These are phyloP conservation scores for Scaptomyza caliginosa DNA, from an alignment of 2,888 invertebrate genomes.

Conservation along the genomic window DNA sequence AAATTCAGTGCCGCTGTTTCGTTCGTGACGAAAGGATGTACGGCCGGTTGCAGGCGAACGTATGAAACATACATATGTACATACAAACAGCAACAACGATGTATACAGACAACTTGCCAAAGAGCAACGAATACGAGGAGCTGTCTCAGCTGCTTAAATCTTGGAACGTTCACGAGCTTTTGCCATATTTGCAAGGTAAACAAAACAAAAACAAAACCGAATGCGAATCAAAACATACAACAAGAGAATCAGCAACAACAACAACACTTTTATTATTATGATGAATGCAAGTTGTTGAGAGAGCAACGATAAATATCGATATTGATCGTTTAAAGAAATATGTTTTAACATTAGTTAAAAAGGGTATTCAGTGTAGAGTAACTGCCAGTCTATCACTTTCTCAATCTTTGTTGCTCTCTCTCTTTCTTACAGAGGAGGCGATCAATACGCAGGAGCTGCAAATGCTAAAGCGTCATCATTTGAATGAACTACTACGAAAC, in stretches of 20 bases:
- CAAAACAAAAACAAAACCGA: constrained; percentile 7
- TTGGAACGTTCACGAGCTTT: constrained; percentile 68
- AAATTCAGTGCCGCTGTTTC: constrained; percentile 72
- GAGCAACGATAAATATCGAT: no score
- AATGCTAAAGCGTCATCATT: constrained; percentile 73
- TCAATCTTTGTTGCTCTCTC: not conserved
- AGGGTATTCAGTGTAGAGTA: no score
- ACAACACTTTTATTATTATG: constrained; percentile 4
- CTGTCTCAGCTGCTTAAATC: constrained; percentile 56
- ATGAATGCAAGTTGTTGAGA: not conserved
- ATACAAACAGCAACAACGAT: not conserved
- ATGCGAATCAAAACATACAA: not conserved
- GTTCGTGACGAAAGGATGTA: constrained; percentile 79
- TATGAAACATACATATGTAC: constrained; percentile 37
- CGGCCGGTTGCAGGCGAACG: constrained; percentile 55
- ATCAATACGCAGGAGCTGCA: constrained; percentile 74
- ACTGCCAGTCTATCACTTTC: not conserved
- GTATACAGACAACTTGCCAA: constrained; percentile 33
- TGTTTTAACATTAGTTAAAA: no score
- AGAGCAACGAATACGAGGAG: constrained; percentile 50
- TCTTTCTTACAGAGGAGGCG: constrained; percentile 64
- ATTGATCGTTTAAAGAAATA: no score
- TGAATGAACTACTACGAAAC: constrained; percentile 62
- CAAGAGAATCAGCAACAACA: constrained; percentile 3
- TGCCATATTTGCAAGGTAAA: constrained; percentile 72